phyloP scores from a whole-genome alignment of 2,113 vertebrate genomes.

The Protobothrops mucrosquamatus region DNA sequence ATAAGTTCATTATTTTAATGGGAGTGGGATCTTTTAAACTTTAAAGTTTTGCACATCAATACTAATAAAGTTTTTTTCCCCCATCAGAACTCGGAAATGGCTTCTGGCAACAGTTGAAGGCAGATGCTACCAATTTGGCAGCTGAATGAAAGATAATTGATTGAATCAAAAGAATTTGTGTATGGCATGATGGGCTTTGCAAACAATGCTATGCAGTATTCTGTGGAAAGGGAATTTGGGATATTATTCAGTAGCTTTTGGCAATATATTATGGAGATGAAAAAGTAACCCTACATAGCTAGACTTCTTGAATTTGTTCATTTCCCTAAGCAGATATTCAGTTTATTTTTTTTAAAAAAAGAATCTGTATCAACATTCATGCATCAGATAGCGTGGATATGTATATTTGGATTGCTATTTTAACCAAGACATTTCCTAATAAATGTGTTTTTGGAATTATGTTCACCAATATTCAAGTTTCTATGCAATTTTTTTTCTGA shows the following conservation, averaged over 20 bases:
- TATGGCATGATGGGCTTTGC: not conserved
- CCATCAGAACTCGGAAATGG: not conserved
- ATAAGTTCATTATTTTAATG: not conserved
- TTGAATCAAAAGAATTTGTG: not conserved
- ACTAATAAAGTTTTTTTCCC: not conserved
- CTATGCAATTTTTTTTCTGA: not conserved
- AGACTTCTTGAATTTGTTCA: not conserved
- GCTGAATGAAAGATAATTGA: not conserved
- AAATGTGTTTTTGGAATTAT: not conserved
- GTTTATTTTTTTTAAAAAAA: not conserved
- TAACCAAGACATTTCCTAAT: not conserved
- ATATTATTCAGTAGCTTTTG: not conserved
- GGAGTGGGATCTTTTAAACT: not conserved
- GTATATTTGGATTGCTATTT: not conserved
- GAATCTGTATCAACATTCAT: not conserved
- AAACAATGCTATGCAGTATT: not conserved
- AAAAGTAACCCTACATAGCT: not conserved
- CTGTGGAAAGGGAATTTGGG: not conserved
- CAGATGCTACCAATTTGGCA: not conserved
- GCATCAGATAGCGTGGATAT: not conserved
- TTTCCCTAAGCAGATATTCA: not conserved
- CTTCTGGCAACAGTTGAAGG: not conserved
- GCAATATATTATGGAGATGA: not conserved
- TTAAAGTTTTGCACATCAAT: not conserved
- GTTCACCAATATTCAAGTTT: not conserved